Evolutionary conservation across 2,797 vertebrate species (phyloP).

Genomic region (Sylvilagus floridanus): DNA sequence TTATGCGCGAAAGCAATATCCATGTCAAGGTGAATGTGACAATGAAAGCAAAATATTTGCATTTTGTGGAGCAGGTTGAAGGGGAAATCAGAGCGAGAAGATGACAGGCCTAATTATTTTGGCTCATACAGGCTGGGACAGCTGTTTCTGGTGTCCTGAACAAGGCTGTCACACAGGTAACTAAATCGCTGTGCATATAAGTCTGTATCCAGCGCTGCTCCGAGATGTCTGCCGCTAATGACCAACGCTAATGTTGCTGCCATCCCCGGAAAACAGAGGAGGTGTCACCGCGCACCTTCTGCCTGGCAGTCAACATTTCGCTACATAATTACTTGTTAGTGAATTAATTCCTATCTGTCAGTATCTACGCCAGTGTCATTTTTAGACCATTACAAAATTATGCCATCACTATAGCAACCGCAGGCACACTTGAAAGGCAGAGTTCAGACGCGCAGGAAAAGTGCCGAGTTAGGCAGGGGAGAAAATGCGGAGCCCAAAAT

Average conservation of each 20-base stretch:
- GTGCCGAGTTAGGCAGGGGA: conserved; percentile 89
- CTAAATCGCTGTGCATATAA: conserved; percentile 99
- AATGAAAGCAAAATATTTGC: conserved; percentile 99
- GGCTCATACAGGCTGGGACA: conserved; percentile 99
- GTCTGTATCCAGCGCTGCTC: conserved; percentile 95
- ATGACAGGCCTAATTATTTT: conserved; percentile 99
- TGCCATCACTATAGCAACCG: conserved; percentile 92
- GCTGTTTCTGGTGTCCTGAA: conserved; percentile 99
- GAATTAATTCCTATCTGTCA: conserved; percentile 97
- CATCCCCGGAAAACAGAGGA: conserved; percentile 95
- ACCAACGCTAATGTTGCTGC: conserved; percentile 99
- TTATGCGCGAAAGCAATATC: conserved; percentile 99
- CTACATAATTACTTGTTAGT: conserved; percentile 97
- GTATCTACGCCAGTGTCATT: conserved; percentile 91
- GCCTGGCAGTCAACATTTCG: conserved; percentile 96
- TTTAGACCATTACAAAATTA: conserved; percentile 94
- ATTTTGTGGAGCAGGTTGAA: conserved; percentile 99
- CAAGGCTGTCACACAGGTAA: conserved; percentile 99
- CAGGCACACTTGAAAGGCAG: conserved; percentile 90
- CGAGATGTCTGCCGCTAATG: conserved; percentile 98
- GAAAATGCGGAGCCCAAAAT: conserved; percentile 85
- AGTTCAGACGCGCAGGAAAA: conserved; percentile 88
- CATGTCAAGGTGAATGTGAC: conserved; percentile 99
- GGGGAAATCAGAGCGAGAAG: conserved; percentile 98
- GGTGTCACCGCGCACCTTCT: conserved; percentile 95